Conservation (phyloP, 92 coral and sea anemone genomes). For the Anthopleura xanthogrammica region DNA sequence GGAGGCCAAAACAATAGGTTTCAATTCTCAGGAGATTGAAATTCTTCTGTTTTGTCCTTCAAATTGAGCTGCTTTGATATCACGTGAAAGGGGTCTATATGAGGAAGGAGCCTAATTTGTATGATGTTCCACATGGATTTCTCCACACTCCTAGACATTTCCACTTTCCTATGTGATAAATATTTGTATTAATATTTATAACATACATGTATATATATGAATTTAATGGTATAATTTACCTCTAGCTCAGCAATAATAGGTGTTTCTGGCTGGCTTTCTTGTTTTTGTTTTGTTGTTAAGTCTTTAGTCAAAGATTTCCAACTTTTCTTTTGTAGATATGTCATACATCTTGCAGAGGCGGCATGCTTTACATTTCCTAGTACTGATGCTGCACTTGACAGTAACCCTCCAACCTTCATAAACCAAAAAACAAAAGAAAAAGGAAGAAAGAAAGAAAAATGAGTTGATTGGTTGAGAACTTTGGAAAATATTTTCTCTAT, state of each 20-base stretch:
- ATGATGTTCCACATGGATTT: not conserved
- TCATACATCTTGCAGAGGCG: constrained; percentile 58
- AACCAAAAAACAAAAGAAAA: not conserved
- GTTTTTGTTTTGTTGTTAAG: constrained; percentile 17
- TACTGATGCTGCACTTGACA: constrained; percentile 59
- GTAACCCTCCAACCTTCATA: constrained; percentile 66
- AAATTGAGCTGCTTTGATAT: too few species aligned
- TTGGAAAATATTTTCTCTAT: too few species aligned
- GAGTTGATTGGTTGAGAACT: too few species aligned
- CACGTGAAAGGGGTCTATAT: too few species aligned
- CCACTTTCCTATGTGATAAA: not conserved
- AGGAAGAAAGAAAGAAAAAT: not conserved
- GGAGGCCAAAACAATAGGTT: too few species aligned
- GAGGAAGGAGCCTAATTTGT: too few species aligned
- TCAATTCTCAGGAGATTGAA: too few species aligned
- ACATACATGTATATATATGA: not conserved
- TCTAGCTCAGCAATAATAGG: constrained; percentile 20
- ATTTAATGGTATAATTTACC: not conserved
- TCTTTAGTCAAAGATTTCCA: constrained; percentile 39
- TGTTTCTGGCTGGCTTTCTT: constrained; percentile 10
- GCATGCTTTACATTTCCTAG: constrained; percentile 55
- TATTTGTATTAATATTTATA: not conserved
- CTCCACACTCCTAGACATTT: not conserved
- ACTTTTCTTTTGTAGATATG: constrained; percentile 60
- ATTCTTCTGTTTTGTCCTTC: too few species aligned